These are phyloP conservation scores for Andrena hattorfiana DNA, from an alignment of 2,888 invertebrate genomes.

Conservation along the genomic window DNA sequence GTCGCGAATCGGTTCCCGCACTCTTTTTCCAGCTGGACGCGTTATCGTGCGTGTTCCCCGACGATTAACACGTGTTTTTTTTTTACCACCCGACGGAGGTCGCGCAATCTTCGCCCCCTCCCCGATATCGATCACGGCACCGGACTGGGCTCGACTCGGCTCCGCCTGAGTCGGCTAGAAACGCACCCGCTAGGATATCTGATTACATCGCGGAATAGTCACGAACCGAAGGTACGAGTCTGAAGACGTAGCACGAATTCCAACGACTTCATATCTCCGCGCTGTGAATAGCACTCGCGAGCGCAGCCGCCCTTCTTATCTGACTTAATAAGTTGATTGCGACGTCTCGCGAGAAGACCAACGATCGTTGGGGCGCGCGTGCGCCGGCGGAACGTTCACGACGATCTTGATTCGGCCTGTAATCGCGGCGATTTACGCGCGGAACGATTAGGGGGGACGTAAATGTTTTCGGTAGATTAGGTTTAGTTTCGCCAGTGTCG, in stretches of 20 bases:
- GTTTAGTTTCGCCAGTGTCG: background rate
- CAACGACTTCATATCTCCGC: constrained; percentile 62
- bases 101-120: constrained; percentile 35
- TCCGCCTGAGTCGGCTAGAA: constrained; percentile 26
- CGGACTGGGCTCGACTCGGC: background rate
- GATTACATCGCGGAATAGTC: constrained; percentile 64
- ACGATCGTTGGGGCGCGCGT: constrained; percentile 38
- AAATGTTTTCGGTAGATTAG: constrained; percentile 49
- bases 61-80: constrained; percentile 73
- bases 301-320: constrained; percentile 43
- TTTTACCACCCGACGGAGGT: constrained; percentile 2
- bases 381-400: background rate
- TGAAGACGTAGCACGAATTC: constrained; percentile 65
- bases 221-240: constrained; percentile 61
- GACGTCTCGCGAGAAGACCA: constrained; percentile 54
- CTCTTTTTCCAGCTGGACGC: constrained; percentile 42
- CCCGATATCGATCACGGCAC: constrained; percentile 64
- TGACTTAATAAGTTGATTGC: constrained; percentile 61
- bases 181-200: constrained; percentile 53
- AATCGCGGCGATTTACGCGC: constrained; percentile 53
- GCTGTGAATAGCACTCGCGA: constrained; percentile 22
- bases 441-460: constrained; percentile 44
- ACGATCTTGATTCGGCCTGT: constrained; percentile 42
- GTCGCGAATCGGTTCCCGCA: background rate
- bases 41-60: constrained; percentile 69